phyloP scores from a whole-genome alignment of 2,888 invertebrate species.

The Aphidius colemani region DNA sequence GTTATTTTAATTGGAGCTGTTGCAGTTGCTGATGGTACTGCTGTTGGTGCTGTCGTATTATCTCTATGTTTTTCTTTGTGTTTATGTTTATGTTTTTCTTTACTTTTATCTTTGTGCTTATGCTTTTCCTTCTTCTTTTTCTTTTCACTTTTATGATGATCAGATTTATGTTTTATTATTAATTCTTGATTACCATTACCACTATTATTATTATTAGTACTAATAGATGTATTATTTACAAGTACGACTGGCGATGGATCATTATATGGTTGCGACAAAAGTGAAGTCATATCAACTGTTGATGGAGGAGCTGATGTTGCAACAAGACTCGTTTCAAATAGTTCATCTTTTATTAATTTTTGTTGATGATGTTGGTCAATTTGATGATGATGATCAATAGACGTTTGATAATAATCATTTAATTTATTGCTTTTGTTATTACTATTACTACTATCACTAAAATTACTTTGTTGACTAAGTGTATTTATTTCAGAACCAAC shows the following conservation, averaged over 20 bases:
- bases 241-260: constrained; percentile 38
- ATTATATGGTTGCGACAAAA: constrained; percentile 29
- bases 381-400: too few species aligned
- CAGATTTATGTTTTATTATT: constrained; percentile 32
- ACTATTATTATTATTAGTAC: background rate
- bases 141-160: constrained; percentile 66
- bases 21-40: constrained; percentile 74
- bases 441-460: constrained; percentile 4
- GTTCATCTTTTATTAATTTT: constrained; percentile 19
- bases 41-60: constrained; percentile 54
- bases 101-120: constrained; percentile 78
- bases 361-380: background rate
- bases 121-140: constrained; percentile 80
- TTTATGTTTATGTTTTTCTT: constrained; percentile 70
- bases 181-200: too few species aligned
- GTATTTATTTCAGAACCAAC: constrained; percentile 13
- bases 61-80: constrained; percentile 61
- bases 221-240: constrained; percentile 33
- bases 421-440: too few species aligned
- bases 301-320: constrained; percentile 43
- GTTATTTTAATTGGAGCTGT: constrained; percentile 63
- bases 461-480: constrained; percentile 27
- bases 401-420: too few species aligned
- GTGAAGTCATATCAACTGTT: constrained; percentile 49
- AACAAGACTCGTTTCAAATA: constrained; percentile 47